Conservation (phyloP, 2,888 invertebrate genomes). For the Phyllotreta striolata region DNA sequence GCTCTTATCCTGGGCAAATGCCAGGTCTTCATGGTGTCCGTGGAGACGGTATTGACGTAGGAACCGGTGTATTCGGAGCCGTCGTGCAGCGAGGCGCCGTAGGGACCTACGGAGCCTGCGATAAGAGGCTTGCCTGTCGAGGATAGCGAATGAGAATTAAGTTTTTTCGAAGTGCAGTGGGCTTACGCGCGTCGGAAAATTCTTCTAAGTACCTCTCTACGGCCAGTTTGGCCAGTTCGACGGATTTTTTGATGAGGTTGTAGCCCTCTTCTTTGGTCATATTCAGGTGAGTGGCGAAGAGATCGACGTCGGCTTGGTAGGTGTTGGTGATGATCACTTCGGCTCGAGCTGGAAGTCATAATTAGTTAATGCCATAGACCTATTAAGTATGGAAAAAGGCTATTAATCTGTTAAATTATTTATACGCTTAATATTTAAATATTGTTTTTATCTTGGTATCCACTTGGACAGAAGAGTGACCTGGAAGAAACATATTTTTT, state of each 20-base stretch:
- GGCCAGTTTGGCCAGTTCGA: slow-evolving; percentile 77
- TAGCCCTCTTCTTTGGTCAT: slow-evolving; percentile 73
- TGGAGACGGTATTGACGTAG: slow-evolving; percentile 73
- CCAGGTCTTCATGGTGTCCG: slow-evolving; percentile 77
- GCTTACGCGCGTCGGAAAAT: slow-evolving; percentile 51
- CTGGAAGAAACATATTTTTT: no score
- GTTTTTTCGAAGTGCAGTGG: no score
- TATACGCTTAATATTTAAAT: no score
- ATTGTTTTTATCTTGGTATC: no score
- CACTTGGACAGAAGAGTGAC: no score
- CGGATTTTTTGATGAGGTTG: slow-evolving; percentile 77
- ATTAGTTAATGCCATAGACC: no score
- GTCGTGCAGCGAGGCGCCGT: slow-evolving; percentile 89
- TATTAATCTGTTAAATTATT: no score
- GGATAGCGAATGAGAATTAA: slow-evolving; percentile 1
- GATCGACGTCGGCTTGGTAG: slow-evolving; percentile 85
- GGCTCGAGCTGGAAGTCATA: slow-evolving; percentile 73
- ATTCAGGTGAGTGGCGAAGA: slow-evolving; percentile 78
- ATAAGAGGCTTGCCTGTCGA: slow-evolving; percentile 68
- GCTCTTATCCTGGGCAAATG: slow-evolving; percentile 84
- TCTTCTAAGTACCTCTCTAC: slow-evolving; percentile 68
- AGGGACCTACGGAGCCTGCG: slow-evolving; percentile 92
- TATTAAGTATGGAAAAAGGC: no score
- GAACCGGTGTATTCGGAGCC: slow-evolving; percentile 93
- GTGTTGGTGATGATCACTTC: slow-evolving; percentile 88